phyloP scores from a whole-genome alignment of 2,888 invertebrate genomes.

The Synanthedon formicaeformis region DNA sequence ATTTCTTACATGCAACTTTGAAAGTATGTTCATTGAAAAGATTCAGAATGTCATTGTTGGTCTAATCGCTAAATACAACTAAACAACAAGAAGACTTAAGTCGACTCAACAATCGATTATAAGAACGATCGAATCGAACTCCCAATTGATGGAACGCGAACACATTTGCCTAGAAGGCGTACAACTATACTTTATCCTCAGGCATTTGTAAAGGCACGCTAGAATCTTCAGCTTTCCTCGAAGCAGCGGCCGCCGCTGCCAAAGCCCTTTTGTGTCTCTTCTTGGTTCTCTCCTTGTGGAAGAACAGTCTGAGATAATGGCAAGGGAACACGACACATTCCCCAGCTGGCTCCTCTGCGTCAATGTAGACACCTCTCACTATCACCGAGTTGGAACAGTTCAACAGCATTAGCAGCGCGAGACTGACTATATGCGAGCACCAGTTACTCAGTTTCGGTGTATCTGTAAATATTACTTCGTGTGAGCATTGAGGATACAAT shows the following conservation, averaged over 20 bases:
- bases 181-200: constrained; percentile 48
- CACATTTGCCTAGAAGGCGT: background rate
- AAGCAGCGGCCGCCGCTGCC: constrained; percentile 34
- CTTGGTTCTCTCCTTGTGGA: constrained; percentile 76
- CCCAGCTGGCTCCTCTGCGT: constrained; percentile 85
- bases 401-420: constrained; percentile 79
- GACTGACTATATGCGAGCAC: constrained; percentile 82
- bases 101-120: background rate
- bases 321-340: constrained; percentile 88
- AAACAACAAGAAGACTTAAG: background rate
- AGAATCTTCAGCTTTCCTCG: constrained; percentile 42
- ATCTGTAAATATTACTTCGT: constrained; percentile 52
- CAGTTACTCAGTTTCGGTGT: constrained; percentile 81
- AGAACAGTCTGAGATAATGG: constrained; percentile 83
- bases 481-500: too few relatives aligned
- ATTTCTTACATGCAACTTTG: too few relatives aligned
- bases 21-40: background rate
- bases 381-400: constrained; percentile 90
- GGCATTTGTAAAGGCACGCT: constrained; percentile 48
- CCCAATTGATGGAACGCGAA: background rate
- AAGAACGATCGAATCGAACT: background rate
- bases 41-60: background rate
- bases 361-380: constrained; percentile 89
- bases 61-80: background rate
- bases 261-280: constrained; percentile 60